phyloP scores from a whole-genome alignment of 2,113 vertebrate species.

The Periophthalmodon schlosseri region DNA sequence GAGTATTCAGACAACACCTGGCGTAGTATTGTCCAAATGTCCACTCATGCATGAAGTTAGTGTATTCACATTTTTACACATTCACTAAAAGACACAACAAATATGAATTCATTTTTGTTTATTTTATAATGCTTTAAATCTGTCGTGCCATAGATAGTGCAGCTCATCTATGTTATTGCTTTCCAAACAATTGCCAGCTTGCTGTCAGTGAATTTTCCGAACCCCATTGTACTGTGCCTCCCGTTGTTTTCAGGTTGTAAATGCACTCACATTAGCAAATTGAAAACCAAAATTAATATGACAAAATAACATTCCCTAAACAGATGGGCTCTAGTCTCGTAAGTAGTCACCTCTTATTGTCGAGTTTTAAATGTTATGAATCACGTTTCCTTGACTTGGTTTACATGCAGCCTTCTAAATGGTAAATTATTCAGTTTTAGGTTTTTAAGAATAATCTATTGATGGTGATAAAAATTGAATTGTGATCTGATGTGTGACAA shows the following conservation, averaged over 20 bases:
- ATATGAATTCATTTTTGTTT: neutral
- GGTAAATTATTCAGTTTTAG: too few relatives aligned
- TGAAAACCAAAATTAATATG: constrained; percentile 6
- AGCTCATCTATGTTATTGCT: neutral
- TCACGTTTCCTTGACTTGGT: neutral
- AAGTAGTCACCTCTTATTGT: neutral
- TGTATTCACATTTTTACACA: neutral
- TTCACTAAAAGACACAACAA: neutral
- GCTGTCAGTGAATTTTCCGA: neutral
- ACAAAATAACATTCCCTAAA: neutral
- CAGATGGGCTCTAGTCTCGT: neutral
- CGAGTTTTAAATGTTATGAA: neutral
- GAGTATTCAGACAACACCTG: neutral
- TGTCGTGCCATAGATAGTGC: neutral
- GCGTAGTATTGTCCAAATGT: neutral
- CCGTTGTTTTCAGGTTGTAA: neutral
- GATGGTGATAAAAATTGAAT: too few relatives aligned
- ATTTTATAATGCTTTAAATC: neutral
- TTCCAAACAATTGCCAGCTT: neutral
- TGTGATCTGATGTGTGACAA: too few relatives aligned
- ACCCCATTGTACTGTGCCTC: neutral
- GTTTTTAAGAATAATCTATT: too few relatives aligned
- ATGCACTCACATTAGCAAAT: constrained; percentile 4
- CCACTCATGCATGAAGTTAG: neutral
- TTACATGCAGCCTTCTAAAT: too few relatives aligned